phyloP scores from a whole-genome alignment of 2,797 vertebrate genomes.

The Coreius guichenoti region DNA sequence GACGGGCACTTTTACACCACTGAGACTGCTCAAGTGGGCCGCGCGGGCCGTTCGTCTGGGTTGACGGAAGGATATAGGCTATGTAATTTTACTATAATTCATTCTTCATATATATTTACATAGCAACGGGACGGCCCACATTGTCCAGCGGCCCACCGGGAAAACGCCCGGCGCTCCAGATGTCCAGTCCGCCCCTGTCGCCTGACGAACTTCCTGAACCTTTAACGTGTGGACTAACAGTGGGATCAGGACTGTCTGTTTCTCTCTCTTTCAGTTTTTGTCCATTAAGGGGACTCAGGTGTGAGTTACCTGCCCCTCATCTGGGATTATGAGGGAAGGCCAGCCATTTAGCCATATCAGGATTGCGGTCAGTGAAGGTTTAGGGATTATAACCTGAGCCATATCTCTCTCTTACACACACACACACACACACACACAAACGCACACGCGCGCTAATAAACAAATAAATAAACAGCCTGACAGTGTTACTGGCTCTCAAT shows the following conservation, averaged over 20 bases:
- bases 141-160: too few species aligned
- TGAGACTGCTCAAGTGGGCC: too few species aligned
- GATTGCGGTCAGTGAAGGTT: conserved; percentile 76
- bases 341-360: conserved; percentile 73
- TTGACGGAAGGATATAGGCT: too few species aligned
- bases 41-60: too few species aligned
- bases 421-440: background rate
- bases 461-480: background rate
- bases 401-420: conserved; percentile 22
- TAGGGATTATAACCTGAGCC: conserved; percentile 75
- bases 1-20: too few species aligned
- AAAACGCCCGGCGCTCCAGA: too few species aligned
- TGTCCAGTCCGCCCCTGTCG: too few species aligned
- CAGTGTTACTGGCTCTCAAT: background rate
- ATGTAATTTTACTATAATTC: too few species aligned
- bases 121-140: too few species aligned
- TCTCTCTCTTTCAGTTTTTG: background rate
- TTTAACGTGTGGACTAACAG: background rate
- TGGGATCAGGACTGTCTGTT: background rate
- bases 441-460: background rate
- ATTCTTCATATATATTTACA: too few species aligned
- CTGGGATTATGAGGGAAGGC: conserved; percentile 74
- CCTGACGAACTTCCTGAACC: background rate
- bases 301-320: conserved; percentile 59
- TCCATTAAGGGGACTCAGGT: conserved; percentile 45